A percentile compares a stretch with the other conserved stretches of the same genome.
Conservation (phyloP, 2,113 vertebrate species). For the Eretmodus cyanostictus region DNA sequence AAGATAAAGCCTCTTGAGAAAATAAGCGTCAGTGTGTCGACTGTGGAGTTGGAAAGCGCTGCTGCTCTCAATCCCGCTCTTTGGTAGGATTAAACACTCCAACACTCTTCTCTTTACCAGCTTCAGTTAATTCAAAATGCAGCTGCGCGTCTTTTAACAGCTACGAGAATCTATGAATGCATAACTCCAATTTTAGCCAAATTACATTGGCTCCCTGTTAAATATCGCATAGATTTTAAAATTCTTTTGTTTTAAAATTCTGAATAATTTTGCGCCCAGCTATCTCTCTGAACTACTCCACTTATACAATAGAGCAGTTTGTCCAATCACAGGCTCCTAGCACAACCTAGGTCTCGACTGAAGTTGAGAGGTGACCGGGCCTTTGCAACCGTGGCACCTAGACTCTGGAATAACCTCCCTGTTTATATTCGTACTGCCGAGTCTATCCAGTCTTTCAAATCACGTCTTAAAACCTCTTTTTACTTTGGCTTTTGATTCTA, state of each 20-base stretch:
- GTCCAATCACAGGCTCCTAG: not conserved
- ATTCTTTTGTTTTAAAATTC: not conserved
- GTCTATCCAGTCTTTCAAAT: rapidly evolving
- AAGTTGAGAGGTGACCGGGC: not conserved
- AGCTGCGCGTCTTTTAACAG: too few species aligned
- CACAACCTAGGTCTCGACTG: not conserved
- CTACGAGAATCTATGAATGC: rapidly evolving
- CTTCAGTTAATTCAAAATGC: not conserved
- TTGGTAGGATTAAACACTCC: not conserved
- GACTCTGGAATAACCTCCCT: not conserved
- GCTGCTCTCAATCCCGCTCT: not conserved
- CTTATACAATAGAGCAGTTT: not conserved
- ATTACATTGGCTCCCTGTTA: not conserved
- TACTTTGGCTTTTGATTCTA: not conserved
- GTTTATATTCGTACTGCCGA: not conserved
- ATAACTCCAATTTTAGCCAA: not conserved
- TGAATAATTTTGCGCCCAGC: not conserved
- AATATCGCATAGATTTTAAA: not conserved
- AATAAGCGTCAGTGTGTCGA: not conserved
- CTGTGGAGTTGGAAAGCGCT: not conserved
- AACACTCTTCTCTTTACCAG: rapidly evolving
- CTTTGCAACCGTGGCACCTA: rapidly evolving
- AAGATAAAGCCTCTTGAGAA: not conserved
- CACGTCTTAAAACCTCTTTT: not conserved
- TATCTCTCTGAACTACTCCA: not conserved